Evolutionary conservation across 1,140 invertebrate species (phyloP), one percentile per base, ranked within the genome.

Genomic region (Sitodiplosis mosellana): DNA sequence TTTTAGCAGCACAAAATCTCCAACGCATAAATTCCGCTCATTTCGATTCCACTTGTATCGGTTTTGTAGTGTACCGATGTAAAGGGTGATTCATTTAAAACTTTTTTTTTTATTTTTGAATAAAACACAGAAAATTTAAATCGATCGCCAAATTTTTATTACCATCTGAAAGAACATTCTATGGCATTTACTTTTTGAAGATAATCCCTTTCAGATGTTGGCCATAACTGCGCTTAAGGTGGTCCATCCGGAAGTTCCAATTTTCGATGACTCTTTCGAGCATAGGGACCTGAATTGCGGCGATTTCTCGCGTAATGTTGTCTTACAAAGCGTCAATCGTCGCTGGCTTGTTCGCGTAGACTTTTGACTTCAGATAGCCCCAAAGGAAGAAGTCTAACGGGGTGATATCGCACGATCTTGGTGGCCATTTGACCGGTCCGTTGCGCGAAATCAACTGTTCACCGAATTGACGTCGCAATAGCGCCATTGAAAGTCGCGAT

Each of bases 361-460:
- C 42, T 17, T 5, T 5, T 7, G 42, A 44, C 42, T 44, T 38
- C 3, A 38, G 5, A 17, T 38, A 38, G 36, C 36, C 36, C 36
- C 36, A 38, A 5, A 38, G 14, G 14, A 38, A 38, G 12, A 46
- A 60, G 38, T 53, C 53, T 33, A 47, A 46, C 50, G 27, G 52
- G 21, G 27, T 59, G 58, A 55, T 57, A 60, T 22, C 61, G 45
- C 19, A 38, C 49, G 43, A 58, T 55, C 59, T 61, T 59, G 41
- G 41, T 18, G 41, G 41, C 41, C 41, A 38, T 3, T 3, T 14
- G 14, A 38, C 12, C 5, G n/a, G n/a, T 3, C 42, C 42, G 3
- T 14, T 20, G 2, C 19, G 2, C 12, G 44, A 45, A 15, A 45
- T 45, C 7, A 45, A 4, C 2, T n/a, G 44, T 45, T 33, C 44